Conservation (phyloP, 1,140 invertebrate genomes). For the Steinernema feltiae region DNA sequence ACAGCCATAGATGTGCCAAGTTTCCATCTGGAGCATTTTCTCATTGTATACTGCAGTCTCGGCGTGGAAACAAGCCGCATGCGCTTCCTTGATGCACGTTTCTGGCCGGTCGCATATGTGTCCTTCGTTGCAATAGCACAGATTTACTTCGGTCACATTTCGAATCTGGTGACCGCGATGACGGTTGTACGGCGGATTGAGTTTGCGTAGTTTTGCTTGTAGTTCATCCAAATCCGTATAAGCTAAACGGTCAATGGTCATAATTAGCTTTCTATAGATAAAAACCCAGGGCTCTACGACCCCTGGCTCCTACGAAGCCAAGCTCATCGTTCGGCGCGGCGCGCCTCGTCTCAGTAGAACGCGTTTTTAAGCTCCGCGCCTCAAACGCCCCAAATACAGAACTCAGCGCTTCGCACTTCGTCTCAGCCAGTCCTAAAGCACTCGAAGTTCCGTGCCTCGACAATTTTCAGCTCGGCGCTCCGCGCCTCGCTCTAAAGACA, state of each 20-base stretch:
- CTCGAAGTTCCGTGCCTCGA: no score
- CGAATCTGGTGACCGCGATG: background rate
- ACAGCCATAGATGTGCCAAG: slow-evolving; percentile 30
- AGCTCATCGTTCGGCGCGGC: no score
- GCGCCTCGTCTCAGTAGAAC: no score
- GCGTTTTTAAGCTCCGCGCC: no score
- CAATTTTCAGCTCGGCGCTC: no score
- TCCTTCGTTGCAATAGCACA: slow-evolving; percentile 9
- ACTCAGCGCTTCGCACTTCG: no score
- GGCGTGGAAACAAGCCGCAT: slow-evolving; percentile 34
- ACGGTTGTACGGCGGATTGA: background rate
- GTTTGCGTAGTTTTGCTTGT: background rate
- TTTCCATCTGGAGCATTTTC: slow-evolving; percentile 24
- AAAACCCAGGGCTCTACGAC: no score
- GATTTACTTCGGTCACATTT: background rate
- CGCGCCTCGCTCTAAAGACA: no score
- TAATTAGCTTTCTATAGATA: background rate
- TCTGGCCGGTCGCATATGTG: slow-evolving; percentile 24
- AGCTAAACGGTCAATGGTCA: background rate
- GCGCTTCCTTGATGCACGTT: slow-evolving; percentile 25
- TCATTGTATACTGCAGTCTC: slow-evolving; percentile 36
- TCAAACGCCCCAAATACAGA: no score
- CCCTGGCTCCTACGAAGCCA: no score
- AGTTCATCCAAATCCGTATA: background rate
- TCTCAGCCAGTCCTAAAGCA: no score